These are phyloP conservation scores for Parascotia fuliginaria DNA, from an alignment of 2,888 invertebrate genomes.

Conservation along the genomic window DNA sequence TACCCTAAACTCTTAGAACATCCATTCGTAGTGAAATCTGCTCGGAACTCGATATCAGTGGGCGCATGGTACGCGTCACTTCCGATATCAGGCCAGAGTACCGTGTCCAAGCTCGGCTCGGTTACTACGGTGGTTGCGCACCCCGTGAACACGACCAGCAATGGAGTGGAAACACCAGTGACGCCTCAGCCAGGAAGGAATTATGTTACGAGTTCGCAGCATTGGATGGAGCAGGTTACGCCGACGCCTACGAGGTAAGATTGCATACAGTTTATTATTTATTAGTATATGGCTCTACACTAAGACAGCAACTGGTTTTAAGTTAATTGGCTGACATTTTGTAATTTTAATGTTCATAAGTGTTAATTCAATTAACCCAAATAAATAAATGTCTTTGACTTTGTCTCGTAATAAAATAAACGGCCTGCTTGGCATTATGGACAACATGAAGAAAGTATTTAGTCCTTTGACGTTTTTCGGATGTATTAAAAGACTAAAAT, in stretches of 20 bases:
- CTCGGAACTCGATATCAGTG: constrained; percentile 89
- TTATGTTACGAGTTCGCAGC: constrained; percentile 70
- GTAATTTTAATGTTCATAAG: too few relatives aligned
- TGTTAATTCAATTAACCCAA: too few relatives aligned
- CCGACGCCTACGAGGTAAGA: constrained; percentile 72
- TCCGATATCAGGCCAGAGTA: constrained; percentile 73
- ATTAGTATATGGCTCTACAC: too few relatives aligned
- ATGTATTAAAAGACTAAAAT: too few relatives aligned
- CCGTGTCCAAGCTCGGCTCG: constrained; percentile 64
- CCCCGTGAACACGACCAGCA: constrained; percentile 33
- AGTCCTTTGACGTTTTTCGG: too few relatives aligned
- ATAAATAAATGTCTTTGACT: too few relatives aligned
- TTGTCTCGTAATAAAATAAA: too few relatives aligned
- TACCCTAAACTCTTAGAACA: constrained; percentile 96
- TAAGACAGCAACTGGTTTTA: too few relatives aligned
- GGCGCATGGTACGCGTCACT: constrained; percentile 92
- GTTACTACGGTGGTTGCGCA: constrained; percentile 12
- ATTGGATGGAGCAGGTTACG: constrained; percentile 76
- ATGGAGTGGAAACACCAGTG: constrained; percentile 54
- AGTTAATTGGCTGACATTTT: too few relatives aligned
- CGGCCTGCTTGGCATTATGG: too few relatives aligned
- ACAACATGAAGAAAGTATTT: too few relatives aligned
- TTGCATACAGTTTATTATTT: neutral
- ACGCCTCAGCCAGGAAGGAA: constrained; percentile 75
- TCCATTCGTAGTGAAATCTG: constrained; percentile 93